phyloP scores from a whole-genome alignment of 2,888 invertebrate genomes.

The Cephus spinipes region DNA sequence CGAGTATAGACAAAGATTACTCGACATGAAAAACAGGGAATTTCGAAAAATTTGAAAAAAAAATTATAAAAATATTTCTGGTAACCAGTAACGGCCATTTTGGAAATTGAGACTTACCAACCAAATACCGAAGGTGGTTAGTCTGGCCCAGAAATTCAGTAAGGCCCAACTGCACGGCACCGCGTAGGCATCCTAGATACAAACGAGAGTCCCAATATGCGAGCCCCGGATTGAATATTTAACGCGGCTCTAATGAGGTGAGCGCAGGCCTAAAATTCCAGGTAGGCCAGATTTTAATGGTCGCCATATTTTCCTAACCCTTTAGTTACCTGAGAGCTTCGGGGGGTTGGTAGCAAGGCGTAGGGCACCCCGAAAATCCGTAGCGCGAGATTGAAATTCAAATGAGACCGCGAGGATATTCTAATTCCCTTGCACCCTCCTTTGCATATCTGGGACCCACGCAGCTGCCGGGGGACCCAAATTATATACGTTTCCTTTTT shows the following conservation, averaged over 20 bases:
- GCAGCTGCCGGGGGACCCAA: constrained; percentile 62
- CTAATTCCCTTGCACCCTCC: constrained; percentile 64
- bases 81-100: background rate
- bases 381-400: constrained; percentile 62
- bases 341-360: constrained; percentile 37
- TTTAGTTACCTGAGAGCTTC: constrained; percentile 51
- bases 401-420: constrained; percentile 68
- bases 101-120: background rate
- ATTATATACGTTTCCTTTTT: constrained; percentile 48
- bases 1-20: background rate
- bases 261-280: constrained; percentile 24
- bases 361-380: constrained; percentile 21
- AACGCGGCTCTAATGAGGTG: constrained; percentile 62
- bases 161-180: background rate
- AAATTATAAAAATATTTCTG: background rate
- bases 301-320: constrained; percentile 35
- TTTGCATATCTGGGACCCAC: constrained; percentile 62
- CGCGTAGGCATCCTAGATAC: constrained; percentile 15
- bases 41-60: background rate
- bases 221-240: constrained; percentile 46
- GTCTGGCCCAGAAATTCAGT: background rate
- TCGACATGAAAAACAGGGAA: background rate
- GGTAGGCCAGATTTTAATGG: constrained; percentile 29
- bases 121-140: background rate
- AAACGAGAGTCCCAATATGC: background rate